Evolutionary conservation across 2,888 invertebrate genomes (phyloP).

Genomic region (Ennomos erosarius): DNA sequence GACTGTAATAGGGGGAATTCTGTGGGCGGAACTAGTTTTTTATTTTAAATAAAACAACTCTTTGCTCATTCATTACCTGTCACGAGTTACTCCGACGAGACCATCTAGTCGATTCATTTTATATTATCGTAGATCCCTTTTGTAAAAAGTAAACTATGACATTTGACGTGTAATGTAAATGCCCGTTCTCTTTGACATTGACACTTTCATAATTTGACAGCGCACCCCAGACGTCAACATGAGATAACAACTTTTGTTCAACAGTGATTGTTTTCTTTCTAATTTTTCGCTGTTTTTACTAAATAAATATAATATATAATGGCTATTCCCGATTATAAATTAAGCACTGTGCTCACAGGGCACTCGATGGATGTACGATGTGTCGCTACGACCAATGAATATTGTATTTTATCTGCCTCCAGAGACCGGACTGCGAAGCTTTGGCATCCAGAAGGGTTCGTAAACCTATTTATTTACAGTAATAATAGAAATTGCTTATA

Average conservation of each 20-base stretch:
- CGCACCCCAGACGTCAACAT: slow-evolving; percentile 44
- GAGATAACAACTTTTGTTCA: slow-evolving; percentile 71
- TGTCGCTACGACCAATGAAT: slow-evolving; percentile 87
- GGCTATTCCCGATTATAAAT: slow-evolving; percentile 88
- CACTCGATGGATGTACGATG: slow-evolving; percentile 95
- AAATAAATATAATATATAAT: slow-evolving; percentile 51
- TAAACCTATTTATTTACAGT: slow-evolving; percentile 29
- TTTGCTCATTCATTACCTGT: too few relatives aligned
- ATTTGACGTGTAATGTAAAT: too few relatives aligned
- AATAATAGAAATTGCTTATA: slow-evolving; percentile 1
- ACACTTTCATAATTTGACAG: slow-evolving; percentile 29
- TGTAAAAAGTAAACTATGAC: too few relatives aligned
- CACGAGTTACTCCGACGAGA: too few relatives aligned
- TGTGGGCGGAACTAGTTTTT: too few relatives aligned
- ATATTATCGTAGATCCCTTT: too few relatives aligned
- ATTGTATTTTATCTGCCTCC: slow-evolving; percentile 93
- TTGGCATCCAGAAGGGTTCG: slow-evolving; percentile 92
- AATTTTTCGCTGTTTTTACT: slow-evolving; percentile 44
- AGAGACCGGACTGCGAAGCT: slow-evolving; percentile 94
- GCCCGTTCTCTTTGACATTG: background rate
- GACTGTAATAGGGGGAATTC: too few relatives aligned
- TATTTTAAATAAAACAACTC: too few relatives aligned
- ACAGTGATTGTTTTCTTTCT: slow-evolving; percentile 57
- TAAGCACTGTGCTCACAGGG: slow-evolving; percentile 91
- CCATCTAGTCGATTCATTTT: too few relatives aligned